A percentile compares a stretch with the other conserved stretches of the same genome.
Evolutionary conservation across 1,140 invertebrate species (phyloP).

Genomic region (Lordiphosa stackelbergi): DNA sequence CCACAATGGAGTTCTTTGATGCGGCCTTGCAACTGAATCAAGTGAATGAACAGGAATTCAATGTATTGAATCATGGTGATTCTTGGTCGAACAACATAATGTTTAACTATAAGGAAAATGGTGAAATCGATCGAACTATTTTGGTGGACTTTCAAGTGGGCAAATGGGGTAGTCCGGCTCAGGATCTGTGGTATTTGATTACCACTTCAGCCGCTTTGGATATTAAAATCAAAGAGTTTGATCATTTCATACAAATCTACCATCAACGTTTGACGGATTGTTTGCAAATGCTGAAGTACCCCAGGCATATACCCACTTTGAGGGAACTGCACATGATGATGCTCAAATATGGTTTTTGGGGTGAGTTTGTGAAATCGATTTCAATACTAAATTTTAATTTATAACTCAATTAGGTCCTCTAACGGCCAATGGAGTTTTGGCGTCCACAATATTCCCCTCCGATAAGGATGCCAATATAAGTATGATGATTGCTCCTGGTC

Average conservation of each 20-base stretch:
- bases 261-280: conserved; percentile 46
- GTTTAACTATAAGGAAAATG: too few relatives aligned
- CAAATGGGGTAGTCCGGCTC: too few relatives aligned
- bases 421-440: conserved; percentile 29
- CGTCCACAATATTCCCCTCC: conserved; percentile 32
- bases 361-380: conserved; percentile 23
- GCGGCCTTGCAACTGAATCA: too few relatives aligned
- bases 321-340: conserved; percentile 48
- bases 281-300: conserved; percentile 46
- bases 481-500: conserved; percentile 41
- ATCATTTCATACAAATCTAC: conserved; percentile 59
- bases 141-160: too few relatives aligned
- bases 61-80: too few relatives aligned
- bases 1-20: too few relatives aligned
- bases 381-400: not conserved
- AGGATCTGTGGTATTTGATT: too few relatives aligned
- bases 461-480: conserved; percentile 56
- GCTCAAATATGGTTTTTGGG: conserved; percentile 55
- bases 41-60: too few relatives aligned
- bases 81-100: too few relatives aligned
- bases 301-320: conserved; percentile 46
- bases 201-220: conserved; percentile 23
- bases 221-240: conserved; percentile 57
- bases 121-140: too few relatives aligned
- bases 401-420: conserved; percentile 20